Evolutionary conservation across 2,113 vertebrate species (phyloP).

Genomic region (Protobothrops flavoviridis): DNA sequence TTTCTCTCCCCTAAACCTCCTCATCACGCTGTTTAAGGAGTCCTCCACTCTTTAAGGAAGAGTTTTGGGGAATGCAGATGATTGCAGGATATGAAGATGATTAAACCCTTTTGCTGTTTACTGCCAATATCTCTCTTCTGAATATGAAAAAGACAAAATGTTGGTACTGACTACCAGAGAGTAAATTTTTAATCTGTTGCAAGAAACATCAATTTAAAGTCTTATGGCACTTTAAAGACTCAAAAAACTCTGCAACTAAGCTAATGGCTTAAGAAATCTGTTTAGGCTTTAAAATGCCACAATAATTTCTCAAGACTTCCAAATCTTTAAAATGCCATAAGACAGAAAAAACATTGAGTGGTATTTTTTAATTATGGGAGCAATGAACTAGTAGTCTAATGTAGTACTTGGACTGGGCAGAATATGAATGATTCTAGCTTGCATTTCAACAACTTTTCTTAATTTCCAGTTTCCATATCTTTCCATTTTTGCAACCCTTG

Average conservation of each 20-base stretch:
- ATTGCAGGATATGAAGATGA: neutral
- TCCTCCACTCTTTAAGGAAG: neutral
- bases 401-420: neutral
- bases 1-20: neutral
- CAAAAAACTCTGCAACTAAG: neutral
- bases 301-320: neutral
- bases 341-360: neutral
- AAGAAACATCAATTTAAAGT: neutral
- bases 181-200: neutral
- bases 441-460: neutral
- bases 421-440: neutral
- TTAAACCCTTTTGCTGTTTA: neutral
- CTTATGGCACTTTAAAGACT: neutral
- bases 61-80: neutral
- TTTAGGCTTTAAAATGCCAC: neutral
- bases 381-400: neutral
- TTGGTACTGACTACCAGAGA: neutral
- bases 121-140: neutral
- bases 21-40: neutral
- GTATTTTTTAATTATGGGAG: neutral
- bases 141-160: neutral
- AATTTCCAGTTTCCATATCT: neutral
- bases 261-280: neutral
- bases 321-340: neutral
- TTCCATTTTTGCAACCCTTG: neutral